Evolutionary conservation across 2,888 invertebrate genomes (phyloP), one percentile per base, ranked within the genome.

Genomic region (Drosophila sordidapex): DNA sequence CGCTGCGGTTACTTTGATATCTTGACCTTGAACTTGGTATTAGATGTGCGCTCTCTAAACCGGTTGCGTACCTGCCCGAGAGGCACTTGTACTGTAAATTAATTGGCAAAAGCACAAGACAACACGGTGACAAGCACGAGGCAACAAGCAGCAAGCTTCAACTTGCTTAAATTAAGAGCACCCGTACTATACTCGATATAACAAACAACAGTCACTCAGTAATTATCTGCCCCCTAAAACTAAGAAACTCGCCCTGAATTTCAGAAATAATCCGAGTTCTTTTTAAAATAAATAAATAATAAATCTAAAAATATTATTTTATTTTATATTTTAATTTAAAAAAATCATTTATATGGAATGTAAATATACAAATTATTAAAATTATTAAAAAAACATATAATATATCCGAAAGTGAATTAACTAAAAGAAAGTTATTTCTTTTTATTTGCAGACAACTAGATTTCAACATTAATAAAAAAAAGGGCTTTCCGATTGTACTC

Each of bases 11-110:
- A 75, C 75, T 70, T 66, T 67, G 68, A 60, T 67, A 59, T 67
- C 66, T 86, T 81, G 75, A 89, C 89, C 89, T 89, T 89, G 90
- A 89, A 89, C 89, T 89, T 89, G 89, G 90, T 88, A 88, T 89
- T 88, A 89, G 88, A 89, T 87, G 77, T 67, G 81, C 43, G 87
- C 83, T 87, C 76, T 59, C 61, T 57, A 76, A 89, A 89, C 81
- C 70, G 81, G 80, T 81, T 81, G 40, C 60, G 48, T 73, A 70
- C 64, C 70, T 73, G 64, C 36, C 54, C 43, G 53, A 46, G 71
- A 57, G 60, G 69, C 59, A 70, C 87, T 82, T 77, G 87, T 82
- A 70, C 76, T 79, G 82, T 46, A 76, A 86, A 81, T 83, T 81
- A 86, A 82, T 82, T 84, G 76, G 67, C 65, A 78, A 65, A 15